These are phyloP conservation scores for Sebastes schlegelii DNA, from an alignment of 2,113 vertebrate species.

Conservation along the genomic window DNA sequence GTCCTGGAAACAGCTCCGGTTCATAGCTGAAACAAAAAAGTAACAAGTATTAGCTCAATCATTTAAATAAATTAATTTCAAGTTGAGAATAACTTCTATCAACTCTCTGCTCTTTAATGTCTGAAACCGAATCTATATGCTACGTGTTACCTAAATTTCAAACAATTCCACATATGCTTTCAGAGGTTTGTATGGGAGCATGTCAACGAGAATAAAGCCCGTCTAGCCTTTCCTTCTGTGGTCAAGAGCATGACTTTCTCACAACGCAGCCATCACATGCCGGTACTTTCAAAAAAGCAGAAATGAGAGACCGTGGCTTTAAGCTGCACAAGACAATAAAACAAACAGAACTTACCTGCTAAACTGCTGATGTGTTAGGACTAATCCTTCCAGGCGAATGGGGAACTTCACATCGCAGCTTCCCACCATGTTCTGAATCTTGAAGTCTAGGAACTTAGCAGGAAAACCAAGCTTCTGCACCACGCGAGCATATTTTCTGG, in stretches of 20 bases:
- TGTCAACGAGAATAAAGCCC: background rate
- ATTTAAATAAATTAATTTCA: background rate
- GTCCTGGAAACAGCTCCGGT: conserved; percentile 96
- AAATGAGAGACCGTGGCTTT: background rate
- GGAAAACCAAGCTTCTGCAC: conserved; percentile 99
- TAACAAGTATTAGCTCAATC: background rate
- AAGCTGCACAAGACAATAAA: background rate
- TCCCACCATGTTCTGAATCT: conserved; percentile 99
- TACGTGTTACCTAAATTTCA: too few species aligned
- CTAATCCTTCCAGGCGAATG: conserved; percentile 94
- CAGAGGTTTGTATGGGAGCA: background rate
- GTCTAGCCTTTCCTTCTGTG: background rate
- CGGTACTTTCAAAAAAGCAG: background rate
- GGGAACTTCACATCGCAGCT: conserved; percentile 99
- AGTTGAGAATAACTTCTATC: background rate
- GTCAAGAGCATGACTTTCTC: background rate
- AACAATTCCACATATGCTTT: too few species aligned
- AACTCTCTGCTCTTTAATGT: background rate
- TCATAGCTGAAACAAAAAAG: conserved; percentile 89
- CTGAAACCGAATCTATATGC: too few species aligned
- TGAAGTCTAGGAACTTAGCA: conserved; percentile 98
- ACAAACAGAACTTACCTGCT: conserved; percentile 88
- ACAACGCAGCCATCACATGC: background rate
- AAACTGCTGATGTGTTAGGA: conserved; percentile 98
- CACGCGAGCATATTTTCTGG: conserved; percentile 97